Evolutionary conservation across 2,888 invertebrate genomes (phyloP).

Genomic region (Hyalella azteca): DNA sequence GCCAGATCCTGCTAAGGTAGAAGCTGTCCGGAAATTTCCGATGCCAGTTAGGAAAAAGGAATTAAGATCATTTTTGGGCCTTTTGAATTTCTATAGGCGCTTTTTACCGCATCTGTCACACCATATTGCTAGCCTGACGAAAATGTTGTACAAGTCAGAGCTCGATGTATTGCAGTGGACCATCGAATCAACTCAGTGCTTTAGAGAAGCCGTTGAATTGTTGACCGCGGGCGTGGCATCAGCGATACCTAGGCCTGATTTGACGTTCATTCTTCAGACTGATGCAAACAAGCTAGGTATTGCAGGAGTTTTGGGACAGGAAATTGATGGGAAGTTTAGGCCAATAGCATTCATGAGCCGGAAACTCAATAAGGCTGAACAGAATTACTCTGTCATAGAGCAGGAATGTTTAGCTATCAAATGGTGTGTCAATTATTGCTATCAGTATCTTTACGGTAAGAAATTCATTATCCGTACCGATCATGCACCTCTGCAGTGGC

Average conservation of each 20-base stretch:
- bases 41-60: neutral
- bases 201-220: no score
- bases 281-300: neutral
- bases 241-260: no score
- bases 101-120: no score
- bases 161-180: no score
- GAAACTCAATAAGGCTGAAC: neutral
- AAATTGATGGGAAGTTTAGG: neutral
- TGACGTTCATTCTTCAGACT: no score
- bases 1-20: neutral
- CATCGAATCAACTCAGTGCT: no score
- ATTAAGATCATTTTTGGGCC: neutral
- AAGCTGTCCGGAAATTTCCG: neutral
- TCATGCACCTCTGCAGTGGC: neutral
- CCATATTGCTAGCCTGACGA: no score
- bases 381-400: neutral
- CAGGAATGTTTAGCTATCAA: neutral
- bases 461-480: neutral
- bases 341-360: neutral
- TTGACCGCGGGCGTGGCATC: no score
- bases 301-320: neutral
- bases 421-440: neutral
- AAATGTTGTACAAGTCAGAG: no score
- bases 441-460: neutral
- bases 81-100: neutral